These are phyloP conservation scores for Goniozus legneri DNA, from an alignment of 1,140 invertebrate species.

Conservation along the genomic window DNA sequence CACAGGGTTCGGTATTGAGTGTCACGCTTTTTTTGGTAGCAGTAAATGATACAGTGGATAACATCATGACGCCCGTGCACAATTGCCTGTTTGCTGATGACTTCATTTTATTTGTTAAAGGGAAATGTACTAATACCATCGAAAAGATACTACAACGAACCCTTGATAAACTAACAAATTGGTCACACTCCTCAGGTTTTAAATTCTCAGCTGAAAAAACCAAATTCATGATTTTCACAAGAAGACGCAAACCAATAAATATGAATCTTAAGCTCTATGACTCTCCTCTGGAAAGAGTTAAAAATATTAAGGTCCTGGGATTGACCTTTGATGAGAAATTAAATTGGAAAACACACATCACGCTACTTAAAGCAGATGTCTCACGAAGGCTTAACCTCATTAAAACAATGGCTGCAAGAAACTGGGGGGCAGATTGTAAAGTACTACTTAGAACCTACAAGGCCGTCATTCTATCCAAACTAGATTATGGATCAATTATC, in stretches of 20 bases:
- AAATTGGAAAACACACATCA: constrained; percentile 13
- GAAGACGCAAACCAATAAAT: too few species aligned
- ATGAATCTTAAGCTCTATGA: neutral
- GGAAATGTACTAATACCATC: constrained; percentile 3
- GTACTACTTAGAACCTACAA: neutral
- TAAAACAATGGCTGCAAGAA: constrained; percentile 6
- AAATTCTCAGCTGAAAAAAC: constrained; percentile 19
- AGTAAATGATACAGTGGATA: constrained; percentile 16
- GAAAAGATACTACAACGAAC: constrained; percentile 7
- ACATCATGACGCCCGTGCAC: constrained; percentile 6
- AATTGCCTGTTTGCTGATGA: constrained; percentile 16
- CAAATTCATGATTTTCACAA: constrained; percentile 13
- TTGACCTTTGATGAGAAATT: constrained; percentile 16
- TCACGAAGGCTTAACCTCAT: neutral
- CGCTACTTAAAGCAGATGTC: neutral
- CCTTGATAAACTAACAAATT: constrained; percentile 2
- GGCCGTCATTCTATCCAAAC: too few species aligned
- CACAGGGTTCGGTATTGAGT: constrained; percentile 24
- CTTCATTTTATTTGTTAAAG: constrained; percentile 3
- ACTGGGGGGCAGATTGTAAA: constrained; percentile 10
- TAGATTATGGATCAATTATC: too few species aligned
- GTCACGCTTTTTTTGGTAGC: constrained; percentile 23
- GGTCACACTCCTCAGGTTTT: constrained; percentile 10
- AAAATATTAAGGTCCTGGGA: constrained; percentile 19
- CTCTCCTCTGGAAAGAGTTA: neutral